Evolutionary conservation across 2,797 vertebrate genomes (phyloP), one percentile per base, ranked within the genome.

Genomic region (Catostomus latipinnis): DNA sequence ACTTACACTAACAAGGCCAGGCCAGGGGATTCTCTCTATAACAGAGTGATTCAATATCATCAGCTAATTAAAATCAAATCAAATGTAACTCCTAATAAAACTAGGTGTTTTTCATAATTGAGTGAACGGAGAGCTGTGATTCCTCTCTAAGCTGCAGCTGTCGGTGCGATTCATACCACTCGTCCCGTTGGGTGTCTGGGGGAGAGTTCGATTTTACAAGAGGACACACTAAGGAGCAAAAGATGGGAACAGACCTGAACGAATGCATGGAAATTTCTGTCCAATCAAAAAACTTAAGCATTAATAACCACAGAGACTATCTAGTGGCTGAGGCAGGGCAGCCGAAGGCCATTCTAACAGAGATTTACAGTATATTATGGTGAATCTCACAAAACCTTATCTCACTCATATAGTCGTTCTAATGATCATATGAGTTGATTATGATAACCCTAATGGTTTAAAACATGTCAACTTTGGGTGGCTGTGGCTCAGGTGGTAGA

Each of bases 21-120:
- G 66, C 66, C 75, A 74, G 75, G 12, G 75, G 81, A 74, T 68
- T 48, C 62, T 77, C 74, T 75, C 48, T 43, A 72, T 78, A 63
- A 62, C 81, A 82, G 22, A 74, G 76, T 74, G 65, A 83, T 79
- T 74, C 18, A 57, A 75, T 62, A 79, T 71, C 76, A 71, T 62
- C 54, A n/a, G 16, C 57, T 74, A 74, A 75, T 83, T 79, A 79
- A 79, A 79, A 83, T 66, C 76, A 58, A 71, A 79, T 79, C 66
- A 83, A 74, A 79, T 65, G 8, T 16, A 74, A 74, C 53, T 68
- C 52, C 81, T 74, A 63, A 53, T 79, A 79, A 79, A 79, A 75
- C 57, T 14, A 58, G 57, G 52, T 79, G 76, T 71, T 71, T 22
- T 78, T 74, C 43, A 53, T 46, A 75, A 74, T 56, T 58, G 81